Evolutionary conservation across 2,888 invertebrate species (phyloP).

Genomic region (Andrena praecox): DNA sequence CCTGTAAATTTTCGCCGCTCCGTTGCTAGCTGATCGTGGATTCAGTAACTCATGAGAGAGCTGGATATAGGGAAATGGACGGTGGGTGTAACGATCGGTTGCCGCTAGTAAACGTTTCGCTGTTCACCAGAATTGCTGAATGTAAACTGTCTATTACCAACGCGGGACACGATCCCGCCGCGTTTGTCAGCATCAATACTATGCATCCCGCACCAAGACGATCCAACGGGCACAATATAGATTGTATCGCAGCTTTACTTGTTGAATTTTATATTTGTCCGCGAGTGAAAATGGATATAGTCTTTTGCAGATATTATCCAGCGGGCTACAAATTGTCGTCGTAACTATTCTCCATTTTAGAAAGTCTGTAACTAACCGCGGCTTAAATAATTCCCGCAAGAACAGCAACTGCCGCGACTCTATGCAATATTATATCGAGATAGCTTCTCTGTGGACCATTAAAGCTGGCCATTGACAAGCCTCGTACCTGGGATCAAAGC

Average conservation of each 20-base stretch:
- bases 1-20: conserved; percentile 56
- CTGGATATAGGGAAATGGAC: conserved; percentile 63
- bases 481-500: conserved; percentile 55
- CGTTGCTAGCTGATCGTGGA: conserved; percentile 39
- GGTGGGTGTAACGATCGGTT: conserved; percentile 69
- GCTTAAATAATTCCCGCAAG: conserved; percentile 42
- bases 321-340: too few relatives aligned
- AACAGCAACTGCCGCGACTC: background rate
- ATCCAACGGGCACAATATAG: conserved; percentile 23
- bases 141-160: conserved; percentile 74
- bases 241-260: conserved; percentile 15
- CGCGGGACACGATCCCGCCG: conserved; percentile 42
- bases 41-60: conserved; percentile 63
- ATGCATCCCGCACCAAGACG: conserved; percentile 27
- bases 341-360: conserved; percentile 2
- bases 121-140: conserved; percentile 68
- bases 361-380: conserved; percentile 29
- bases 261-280: background rate
- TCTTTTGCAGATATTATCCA: background rate
- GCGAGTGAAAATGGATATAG: background rate
- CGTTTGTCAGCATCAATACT: conserved; percentile 55
- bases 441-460: conserved; percentile 35
- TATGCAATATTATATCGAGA: conserved; percentile 31
- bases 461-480: conserved; percentile 39
- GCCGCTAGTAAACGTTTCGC: conserved; percentile 68